Evolutionary conservation across 30 jellyfish, hydroid and myxozoan species (phyloP).

Genomic region (Sanderia malayensis): DNA sequence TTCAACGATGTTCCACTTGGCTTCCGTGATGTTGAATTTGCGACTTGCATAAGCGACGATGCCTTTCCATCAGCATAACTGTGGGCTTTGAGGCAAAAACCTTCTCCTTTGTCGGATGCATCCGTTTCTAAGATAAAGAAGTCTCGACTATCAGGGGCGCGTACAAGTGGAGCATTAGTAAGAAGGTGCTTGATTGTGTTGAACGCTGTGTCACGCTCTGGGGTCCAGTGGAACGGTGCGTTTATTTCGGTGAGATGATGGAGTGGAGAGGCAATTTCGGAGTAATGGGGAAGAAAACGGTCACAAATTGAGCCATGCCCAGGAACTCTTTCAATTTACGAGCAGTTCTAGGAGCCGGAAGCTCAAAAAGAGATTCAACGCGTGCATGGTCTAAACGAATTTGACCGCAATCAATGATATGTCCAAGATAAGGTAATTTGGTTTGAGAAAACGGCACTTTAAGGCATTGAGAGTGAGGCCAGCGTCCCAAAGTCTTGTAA

Average conservation of each 20-base stretch:
- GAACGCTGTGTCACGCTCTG: not conserved
- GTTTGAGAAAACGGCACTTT: conserved; percentile 20
- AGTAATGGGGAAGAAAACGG: conserved; percentile 2
- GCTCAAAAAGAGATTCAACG: not conserved
- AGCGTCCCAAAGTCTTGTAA: not conserved
- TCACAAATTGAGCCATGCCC: conserved; percentile 27
- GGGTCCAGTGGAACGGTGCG: conserved; percentile 1
- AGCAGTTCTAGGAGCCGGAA: conserved; percentile 18
- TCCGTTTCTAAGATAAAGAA: conserved; percentile 8
- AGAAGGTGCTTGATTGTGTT: not conserved
- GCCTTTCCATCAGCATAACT: not conserved
- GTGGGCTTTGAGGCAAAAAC: conserved; percentile 3
- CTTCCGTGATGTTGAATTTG: not conserved
- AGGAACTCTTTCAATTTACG: conserved; percentile 7
- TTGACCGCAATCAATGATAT: conserved; percentile 27
- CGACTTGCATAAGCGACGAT: not conserved
- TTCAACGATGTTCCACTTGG: not conserved
- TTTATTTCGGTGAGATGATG: not conserved
- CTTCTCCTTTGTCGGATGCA: conserved; percentile 16
- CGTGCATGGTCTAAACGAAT: conserved; percentile 32
- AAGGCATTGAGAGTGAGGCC: not conserved
- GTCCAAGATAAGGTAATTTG: conserved; percentile 25
- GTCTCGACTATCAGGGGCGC: conserved; percentile 18
- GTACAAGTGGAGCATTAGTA: conserved; percentile 12
- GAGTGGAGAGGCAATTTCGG: not conserved